Conservation (phyloP, 23 tunicate species). For the Phallusia fumigata region DNA sequence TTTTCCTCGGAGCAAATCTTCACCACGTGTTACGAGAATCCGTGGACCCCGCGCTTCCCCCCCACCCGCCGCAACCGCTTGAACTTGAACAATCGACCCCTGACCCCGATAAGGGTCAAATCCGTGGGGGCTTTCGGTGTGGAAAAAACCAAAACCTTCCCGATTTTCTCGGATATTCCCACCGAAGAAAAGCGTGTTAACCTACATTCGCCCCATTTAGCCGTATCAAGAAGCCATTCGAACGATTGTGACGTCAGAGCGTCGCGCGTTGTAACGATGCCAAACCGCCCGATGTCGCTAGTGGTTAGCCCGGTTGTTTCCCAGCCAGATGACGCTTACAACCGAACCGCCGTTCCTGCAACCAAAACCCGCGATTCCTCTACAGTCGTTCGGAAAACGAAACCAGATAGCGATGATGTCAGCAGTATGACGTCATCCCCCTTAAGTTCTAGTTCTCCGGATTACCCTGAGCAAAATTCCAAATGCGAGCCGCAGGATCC, state of each 20-base stretch:
- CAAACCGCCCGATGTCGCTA: background rate
- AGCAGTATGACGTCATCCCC: background rate
- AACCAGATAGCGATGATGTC: background rate
- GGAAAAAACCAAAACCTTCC: background rate
- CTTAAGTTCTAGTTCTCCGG: background rate
- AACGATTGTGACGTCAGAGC: constrained; percentile 4
- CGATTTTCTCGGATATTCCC: constrained; percentile 2
- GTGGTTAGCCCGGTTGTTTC: background rate
- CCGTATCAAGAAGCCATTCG: background rate
- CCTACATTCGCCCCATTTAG: background rate
- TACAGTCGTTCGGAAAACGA: background rate
- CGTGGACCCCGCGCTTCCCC: constrained; percentile 22
- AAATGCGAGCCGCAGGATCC: background rate
- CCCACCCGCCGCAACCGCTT: constrained; percentile 3
- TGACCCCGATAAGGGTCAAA: constrained; percentile 45
- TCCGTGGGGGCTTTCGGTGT: background rate
- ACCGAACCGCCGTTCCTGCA: background rate
- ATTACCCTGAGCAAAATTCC: no score
- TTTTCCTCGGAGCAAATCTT: constrained; percentile 4
- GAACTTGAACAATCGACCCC: constrained; percentile 22
- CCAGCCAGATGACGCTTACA: background rate
- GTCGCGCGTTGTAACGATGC: background rate
- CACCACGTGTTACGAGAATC: constrained; percentile 31
- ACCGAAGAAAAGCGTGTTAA: background rate
- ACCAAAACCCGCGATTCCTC: background rate